Conservation (phyloP, 2,113 vertebrate genomes). For the Pterophyllum scalare region DNA sequence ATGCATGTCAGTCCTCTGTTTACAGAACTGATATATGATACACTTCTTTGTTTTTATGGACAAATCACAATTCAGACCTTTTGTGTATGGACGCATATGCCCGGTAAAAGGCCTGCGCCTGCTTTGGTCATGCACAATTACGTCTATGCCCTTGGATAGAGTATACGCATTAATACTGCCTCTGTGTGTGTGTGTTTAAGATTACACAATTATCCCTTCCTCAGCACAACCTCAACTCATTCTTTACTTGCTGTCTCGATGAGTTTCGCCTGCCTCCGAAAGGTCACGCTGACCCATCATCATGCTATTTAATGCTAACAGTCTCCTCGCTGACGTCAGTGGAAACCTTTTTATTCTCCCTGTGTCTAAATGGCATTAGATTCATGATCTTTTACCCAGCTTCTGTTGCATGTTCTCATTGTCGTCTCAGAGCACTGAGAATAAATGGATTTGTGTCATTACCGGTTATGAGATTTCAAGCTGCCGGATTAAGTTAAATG, state of each 20-base stretch:
- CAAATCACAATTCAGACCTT: background rate
- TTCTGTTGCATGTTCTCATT: background rate
- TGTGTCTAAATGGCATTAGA: background rate
- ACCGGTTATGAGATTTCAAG: background rate
- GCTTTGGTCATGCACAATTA: background rate
- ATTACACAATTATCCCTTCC: background rate
- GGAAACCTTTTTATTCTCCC: background rate
- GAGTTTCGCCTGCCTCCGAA: background rate
- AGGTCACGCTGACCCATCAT: slow-evolving; percentile 1
- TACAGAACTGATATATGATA: background rate
- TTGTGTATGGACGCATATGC: background rate
- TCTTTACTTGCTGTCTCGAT: background rate
- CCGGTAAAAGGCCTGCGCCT: background rate
- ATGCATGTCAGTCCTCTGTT: fast-evolving
- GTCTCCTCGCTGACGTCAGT: background rate
- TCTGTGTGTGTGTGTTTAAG: background rate
- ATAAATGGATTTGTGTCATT: background rate
- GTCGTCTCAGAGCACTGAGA: background rate
- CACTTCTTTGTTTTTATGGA: background rate
- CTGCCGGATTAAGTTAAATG: background rate
- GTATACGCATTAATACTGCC: background rate
- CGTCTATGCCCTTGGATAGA: background rate
- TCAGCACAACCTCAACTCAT: slow-evolving; percentile 34
- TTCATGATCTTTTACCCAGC: background rate
- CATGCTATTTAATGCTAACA: background rate